Evolutionary conservation across 2,113 vertebrate species (phyloP).

Genomic region (Pogonocichla stellata): DNA sequence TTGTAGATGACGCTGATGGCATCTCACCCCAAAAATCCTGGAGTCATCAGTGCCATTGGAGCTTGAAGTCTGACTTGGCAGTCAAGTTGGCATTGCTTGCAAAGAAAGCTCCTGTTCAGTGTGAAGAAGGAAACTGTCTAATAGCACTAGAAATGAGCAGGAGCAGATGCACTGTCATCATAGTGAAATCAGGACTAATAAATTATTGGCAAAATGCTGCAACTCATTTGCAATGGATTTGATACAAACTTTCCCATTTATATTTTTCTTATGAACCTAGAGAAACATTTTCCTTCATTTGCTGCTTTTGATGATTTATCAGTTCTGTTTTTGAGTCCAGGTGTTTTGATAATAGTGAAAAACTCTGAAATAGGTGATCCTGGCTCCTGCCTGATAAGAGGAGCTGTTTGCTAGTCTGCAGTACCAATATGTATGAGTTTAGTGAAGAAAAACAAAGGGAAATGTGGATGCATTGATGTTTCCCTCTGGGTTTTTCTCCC

Average conservation of each 20-base stretch:
- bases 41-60: neutral
- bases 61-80: neutral
- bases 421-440: neutral
- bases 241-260: neutral
- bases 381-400: conserved; percentile 44
- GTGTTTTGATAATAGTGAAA: neutral
- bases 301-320: conserved; percentile 37
- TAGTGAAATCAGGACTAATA: neutral
- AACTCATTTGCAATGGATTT: neutral
- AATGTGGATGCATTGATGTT: neutral
- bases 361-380: neutral
- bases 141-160: neutral
- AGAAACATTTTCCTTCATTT: neutral
- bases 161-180: neutral
- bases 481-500: neutral
- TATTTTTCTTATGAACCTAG: neutral
- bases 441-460: conserved; percentile 13
- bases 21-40: neutral
- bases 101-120: neutral
- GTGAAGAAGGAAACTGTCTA: neutral
- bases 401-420: conserved; percentile 12
- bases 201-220: neutral
- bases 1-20: neutral
- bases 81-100: neutral
- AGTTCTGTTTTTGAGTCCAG: neutral